A percentile compares a stretch with the other conserved stretches of the same genome.
Evolutionary conservation across 2,888 invertebrate species (phyloP).

Genomic region (Rhamnusium bicolor): DNA sequence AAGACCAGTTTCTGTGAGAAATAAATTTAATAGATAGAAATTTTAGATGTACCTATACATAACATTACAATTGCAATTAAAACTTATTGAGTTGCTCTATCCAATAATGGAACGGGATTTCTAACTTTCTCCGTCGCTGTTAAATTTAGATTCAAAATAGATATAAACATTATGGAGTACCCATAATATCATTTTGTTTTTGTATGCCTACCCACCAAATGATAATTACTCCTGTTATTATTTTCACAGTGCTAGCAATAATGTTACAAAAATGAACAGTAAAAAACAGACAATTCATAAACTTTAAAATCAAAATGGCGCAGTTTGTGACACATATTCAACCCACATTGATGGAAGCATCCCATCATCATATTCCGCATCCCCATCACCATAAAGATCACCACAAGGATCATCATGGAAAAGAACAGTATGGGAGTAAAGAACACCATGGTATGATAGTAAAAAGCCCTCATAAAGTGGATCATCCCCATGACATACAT

Average conservation of each 20-base stretch:
- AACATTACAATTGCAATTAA: no score
- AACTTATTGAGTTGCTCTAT: no score
- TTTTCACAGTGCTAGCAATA: no score
- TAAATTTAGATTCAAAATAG: no score
- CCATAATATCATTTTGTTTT: no score
- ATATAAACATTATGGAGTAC: no score
- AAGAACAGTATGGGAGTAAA: constrained; percentile 50
- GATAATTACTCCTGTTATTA: background rate
- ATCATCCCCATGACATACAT: constrained; percentile 25
- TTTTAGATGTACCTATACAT: no score
- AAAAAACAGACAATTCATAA: background rate
- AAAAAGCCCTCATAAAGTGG: constrained; percentile 41
- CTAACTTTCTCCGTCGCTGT: no score
- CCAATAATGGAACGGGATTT: no score
- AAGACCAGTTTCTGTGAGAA: no score
- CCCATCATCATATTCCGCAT: constrained; percentile 74
- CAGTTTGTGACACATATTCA: constrained; percentile 77
- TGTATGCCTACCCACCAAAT: background rate
- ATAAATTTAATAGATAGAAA: no score
- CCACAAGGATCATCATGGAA: constrained; percentile 66
- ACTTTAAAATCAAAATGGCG: constrained; percentile 69
- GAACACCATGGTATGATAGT: constrained; percentile 34
- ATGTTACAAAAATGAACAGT: background rate
- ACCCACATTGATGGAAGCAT: constrained; percentile 75
- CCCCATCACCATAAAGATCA: constrained; percentile 71